Percentiles rank a stretch among this genome's conserved stretches.
Conservation (phyloP, 2,797 vertebrate species). For the Myotis findleyi region DNA sequence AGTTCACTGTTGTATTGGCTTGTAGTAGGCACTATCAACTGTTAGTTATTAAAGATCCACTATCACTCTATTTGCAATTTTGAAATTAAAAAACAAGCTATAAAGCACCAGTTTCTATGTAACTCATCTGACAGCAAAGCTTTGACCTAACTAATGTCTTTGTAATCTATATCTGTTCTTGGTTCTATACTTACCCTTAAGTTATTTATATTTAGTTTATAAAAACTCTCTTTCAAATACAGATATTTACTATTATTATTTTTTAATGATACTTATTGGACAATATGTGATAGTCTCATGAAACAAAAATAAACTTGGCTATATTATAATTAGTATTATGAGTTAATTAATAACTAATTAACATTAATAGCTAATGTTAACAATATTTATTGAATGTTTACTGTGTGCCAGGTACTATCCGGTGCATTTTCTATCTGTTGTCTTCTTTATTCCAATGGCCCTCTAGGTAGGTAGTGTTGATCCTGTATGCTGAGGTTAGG, state of each 20-base stretch:
- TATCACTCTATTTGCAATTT: constrained; percentile 2
- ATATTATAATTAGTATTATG: not conserved
- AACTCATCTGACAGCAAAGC: constrained; percentile 11
- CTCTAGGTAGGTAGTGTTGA: not conserved
- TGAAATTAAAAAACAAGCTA: not conserved
- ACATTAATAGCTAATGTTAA: not conserved
- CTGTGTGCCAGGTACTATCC: not conserved
- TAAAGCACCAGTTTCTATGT: not conserved
- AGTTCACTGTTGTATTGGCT: not conserved
- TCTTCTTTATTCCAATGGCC: not conserved
- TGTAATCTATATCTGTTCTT: not conserved
- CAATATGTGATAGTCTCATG: not conserved
- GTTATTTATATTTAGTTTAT: constrained; percentile 43
- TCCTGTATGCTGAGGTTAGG: not conserved
- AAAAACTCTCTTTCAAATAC: not conserved
- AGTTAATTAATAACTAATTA: not conserved
- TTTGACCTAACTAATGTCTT: constrained; percentile 12
- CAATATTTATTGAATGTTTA: not conserved
- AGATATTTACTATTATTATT: not conserved
- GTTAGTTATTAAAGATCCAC: constrained; percentile 1
- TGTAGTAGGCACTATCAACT: not conserved
- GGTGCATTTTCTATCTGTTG: not conserved
- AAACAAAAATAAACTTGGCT: constrained; percentile 31
- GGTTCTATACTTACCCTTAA: not conserved
- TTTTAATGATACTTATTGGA: not conserved